A percentile compares a stretch with the other conserved stretches of the same genome.
These are phyloP conservation scores for Tetragonula carbonaria DNA, from an alignment of 2,888 invertebrate genomes.

Conservation along the genomic window DNA sequence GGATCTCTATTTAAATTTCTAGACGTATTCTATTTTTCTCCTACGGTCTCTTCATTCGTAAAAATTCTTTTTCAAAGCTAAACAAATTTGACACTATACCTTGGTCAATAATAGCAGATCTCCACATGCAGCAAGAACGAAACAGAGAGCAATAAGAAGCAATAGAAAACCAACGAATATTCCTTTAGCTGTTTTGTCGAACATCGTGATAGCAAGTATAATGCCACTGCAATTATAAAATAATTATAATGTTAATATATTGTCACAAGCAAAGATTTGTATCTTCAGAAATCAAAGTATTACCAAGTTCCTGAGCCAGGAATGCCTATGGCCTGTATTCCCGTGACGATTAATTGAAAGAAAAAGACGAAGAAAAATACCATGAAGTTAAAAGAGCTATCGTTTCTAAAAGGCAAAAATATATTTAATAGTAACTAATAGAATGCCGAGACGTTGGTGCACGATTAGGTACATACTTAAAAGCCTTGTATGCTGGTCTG, in stretches of 20 bases:
- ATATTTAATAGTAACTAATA: constrained; percentile 35
- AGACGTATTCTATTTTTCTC: background rate
- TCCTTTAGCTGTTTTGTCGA: constrained; percentile 86
- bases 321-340: constrained; percentile 95
- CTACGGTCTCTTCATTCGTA: background rate
- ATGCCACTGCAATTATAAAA: constrained; percentile 88
- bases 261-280: constrained; percentile 18
- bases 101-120: constrained; percentile 94
- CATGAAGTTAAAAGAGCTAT: constrained; percentile 99
- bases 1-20: background rate
- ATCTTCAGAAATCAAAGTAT: constrained; percentile 76
- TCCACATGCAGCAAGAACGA: constrained; percentile 90
- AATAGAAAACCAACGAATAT: constrained; percentile 92
- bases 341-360: constrained; percentile 95
- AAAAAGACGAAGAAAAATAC: constrained; percentile 99
- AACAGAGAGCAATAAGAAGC: constrained; percentile 91
- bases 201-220: constrained; percentile 89
- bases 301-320: constrained; percentile 94
- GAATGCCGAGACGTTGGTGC: background rate
- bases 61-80: too few relatives aligned
- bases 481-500: constrained; percentile 99
- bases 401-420: constrained; percentile 88
- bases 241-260: constrained; percentile 25
- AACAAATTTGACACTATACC: constrained; percentile 85
- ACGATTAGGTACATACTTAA: constrained; percentile 86